Evolutionary conservation across 2,797 vertebrate genomes (phyloP), one percentile per base, ranked within the genome.

Genomic region (Hafferia zeledoni): DNA sequence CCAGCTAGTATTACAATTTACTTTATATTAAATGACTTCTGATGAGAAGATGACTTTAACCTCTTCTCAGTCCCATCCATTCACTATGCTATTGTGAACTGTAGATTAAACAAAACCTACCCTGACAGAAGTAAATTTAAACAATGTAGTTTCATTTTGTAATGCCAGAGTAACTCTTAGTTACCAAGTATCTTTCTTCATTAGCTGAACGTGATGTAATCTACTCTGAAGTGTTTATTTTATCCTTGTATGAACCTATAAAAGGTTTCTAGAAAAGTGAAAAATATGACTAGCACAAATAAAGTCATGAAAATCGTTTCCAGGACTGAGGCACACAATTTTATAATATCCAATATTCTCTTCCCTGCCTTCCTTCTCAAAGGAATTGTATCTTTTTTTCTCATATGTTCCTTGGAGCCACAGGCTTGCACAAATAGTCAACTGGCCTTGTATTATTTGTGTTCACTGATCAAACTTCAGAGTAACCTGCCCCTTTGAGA

Each of bases 11-110:
- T 89, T 95, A 44, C 68, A 96, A 86, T 88, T 93, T 96, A 88
- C 72, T 95, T 96, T 90, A 94, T 96, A 93, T 97, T 97, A 97
- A 97, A 95, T 94, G 88, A 95, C 87, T 97, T 74, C 69, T 86
- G 82, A 79, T 97, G 87, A 94, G 84, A 60, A 78, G 90, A 94
- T 95, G 85, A 56, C 70, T 96, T 97, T 82, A 96, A 93, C 69
- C 39, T 90, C 83, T 95, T 90, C 81, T 81, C 68, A 61, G 92
- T 72, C 28, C 60, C 0, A 1, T 89, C 59, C 30, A 30, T 86
- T 93, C 39, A 33, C 37, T 92, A n/a, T 8, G 4, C 93, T 94
- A 80, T 87, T 92, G 84, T 61, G 75, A 86, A 11, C 57, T 78
- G 83, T 79, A 91, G 79, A 94, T 95, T 94, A 95, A 95, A 88